These are phyloP conservation scores for Amiota mariae DNA, from an alignment of 2,888 invertebrate genomes.

Conservation along the genomic window DNA sequence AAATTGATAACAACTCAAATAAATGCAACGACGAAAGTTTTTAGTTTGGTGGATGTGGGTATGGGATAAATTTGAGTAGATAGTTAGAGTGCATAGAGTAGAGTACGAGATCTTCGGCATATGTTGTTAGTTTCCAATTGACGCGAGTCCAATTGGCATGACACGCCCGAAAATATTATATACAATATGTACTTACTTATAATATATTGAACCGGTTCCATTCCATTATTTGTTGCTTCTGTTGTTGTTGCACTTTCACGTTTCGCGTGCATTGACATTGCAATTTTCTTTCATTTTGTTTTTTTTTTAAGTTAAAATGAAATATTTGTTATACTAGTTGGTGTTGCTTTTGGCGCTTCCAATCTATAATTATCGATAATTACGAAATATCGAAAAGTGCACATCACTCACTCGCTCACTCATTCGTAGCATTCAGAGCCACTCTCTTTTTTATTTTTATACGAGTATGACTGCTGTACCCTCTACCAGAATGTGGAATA, in stretches of 20 bases:
- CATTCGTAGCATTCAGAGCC: background rate
- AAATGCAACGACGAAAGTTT: background rate
- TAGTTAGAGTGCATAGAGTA: no score
- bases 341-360: background rate
- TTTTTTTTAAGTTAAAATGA: no score
- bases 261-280: constrained; percentile 22
- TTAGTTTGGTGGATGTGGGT: no score
- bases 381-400: constrained; percentile 6
- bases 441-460: no score
- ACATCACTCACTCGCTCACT: background rate
- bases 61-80: no score
- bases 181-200: no score
- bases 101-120: background rate
- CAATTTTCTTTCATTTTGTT: background rate
- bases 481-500: no score
- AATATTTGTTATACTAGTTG: background rate
- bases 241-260: constrained; percentile 24
- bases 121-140: constrained; percentile 10
- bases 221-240: background rate
- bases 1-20: background rate
- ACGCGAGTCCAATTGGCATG: background rate
- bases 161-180: constrained; percentile 12
- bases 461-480: no score
- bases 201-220: constrained; percentile 9
- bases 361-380: constrained; percentile 18